Conservation (phyloP, 1,140 invertebrate genomes). For the Drosophila setifemur region DNA sequence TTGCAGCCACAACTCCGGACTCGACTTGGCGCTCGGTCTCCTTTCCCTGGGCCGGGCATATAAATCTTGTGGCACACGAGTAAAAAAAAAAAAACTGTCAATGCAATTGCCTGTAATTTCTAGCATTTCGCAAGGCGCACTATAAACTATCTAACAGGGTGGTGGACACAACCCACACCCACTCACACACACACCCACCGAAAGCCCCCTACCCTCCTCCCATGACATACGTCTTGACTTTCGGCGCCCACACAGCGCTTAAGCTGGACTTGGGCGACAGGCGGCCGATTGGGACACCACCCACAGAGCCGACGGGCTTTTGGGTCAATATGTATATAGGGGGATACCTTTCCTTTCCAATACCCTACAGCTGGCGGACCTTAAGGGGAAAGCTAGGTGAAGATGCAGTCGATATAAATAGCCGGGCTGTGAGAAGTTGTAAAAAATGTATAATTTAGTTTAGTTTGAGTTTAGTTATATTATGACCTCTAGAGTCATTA, state of each 20-base stretch:
- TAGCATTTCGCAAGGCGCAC: conserved; percentile 61
- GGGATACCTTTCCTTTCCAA: conserved; percentile 54
- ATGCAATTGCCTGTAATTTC: conserved; percentile 49
- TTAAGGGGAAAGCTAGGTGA: too few relatives aligned
- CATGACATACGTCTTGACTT: conserved; percentile 46
- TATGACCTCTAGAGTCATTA: too few relatives aligned
- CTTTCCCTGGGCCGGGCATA: conserved; percentile 50
- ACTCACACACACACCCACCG: conserved; percentile 8
- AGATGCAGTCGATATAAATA: too few relatives aligned
- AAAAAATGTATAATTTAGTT: too few relatives aligned
- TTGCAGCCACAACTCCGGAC: background rate
- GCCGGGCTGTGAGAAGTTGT: too few relatives aligned
- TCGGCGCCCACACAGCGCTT: conserved; percentile 41
- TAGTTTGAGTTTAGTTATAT: too few relatives aligned
- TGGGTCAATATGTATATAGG: conserved; percentile 49
- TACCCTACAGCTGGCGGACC: too few relatives aligned
- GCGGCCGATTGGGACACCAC: conserved; percentile 33
- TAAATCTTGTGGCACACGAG: conserved; percentile 50
- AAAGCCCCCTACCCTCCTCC: conserved; percentile 5
- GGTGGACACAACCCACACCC: conserved; percentile 13
- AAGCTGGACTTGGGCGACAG: conserved; percentile 22
- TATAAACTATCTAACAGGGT: conserved; percentile 34
- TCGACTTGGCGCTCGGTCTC: too few relatives aligned
- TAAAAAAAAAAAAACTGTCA: conserved; percentile 48
- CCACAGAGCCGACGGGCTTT: conserved; percentile 37